phyloP scores from a whole-genome alignment of 2,113 vertebrate genomes.

The Illadopsis cleaveri region DNA sequence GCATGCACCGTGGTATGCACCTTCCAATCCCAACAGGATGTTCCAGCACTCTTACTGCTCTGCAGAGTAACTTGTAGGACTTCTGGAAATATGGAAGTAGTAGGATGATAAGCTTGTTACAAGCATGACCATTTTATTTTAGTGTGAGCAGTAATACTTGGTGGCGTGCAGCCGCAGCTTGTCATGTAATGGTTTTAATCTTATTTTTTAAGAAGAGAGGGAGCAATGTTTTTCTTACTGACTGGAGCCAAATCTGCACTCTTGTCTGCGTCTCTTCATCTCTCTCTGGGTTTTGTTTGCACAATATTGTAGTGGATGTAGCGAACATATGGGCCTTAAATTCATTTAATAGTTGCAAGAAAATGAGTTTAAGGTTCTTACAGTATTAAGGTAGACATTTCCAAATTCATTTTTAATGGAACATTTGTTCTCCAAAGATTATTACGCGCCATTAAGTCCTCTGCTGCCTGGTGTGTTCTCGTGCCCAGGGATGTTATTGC shows the following conservation, averaged over 20 bases:
- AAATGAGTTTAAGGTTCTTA: conserved; percentile 59
- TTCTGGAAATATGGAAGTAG: not conserved
- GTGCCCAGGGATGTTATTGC: not conserved
- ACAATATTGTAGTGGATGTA: conserved; percentile 5
- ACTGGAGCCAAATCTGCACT: conserved; percentile 23
- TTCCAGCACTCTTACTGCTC: not conserved
- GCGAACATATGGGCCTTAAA: conserved; percentile 9
- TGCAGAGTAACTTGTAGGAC: not conserved
- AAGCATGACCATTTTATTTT: conserved; percentile 28
- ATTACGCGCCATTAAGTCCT: conserved; percentile 18
- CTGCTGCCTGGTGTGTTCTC: not conserved
- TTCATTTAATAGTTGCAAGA: conserved; percentile 34
- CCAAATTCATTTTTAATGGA: conserved; percentile 57
- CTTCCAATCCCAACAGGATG: accelerated
- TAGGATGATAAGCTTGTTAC: not conserved
- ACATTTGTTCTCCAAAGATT: conserved; percentile 57
- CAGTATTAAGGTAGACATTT: conserved; percentile 40
- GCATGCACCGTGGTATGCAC: accelerated
- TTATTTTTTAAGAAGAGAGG: conserved; percentile 51
- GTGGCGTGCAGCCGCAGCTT: not conserved
- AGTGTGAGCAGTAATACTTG: conserved; percentile 10
- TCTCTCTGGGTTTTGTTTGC: conserved; percentile 46
- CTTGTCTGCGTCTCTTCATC: not conserved
- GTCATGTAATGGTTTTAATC: conserved; percentile 51
- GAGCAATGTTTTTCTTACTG: not conserved